Conservation (phyloP, 2,113 vertebrate species). For the Salvelinus fontinalis region DNA sequence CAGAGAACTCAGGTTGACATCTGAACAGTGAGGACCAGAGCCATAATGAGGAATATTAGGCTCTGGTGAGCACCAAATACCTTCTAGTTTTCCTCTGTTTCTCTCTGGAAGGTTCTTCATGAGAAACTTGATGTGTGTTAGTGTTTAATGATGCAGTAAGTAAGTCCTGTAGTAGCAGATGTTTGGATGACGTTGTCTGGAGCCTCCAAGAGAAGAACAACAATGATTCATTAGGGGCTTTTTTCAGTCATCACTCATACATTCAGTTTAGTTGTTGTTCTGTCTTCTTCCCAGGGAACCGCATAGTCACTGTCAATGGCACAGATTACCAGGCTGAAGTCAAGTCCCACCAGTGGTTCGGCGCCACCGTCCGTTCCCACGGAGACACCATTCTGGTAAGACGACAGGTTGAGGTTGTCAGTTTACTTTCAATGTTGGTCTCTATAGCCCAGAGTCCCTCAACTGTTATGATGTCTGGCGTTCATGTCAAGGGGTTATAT, state of each 20-base stretch:
- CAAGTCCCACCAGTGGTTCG: slow-evolving; percentile 92
- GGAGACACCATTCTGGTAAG: slow-evolving; percentile 87
- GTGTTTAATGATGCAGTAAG: slow-evolving; percentile 18
- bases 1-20: background rate
- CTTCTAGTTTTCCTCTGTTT: background rate
- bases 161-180: slow-evolving; percentile 15
- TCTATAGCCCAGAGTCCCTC: background rate
- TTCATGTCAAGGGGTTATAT: background rate
- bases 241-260: slow-evolving; percentile 21
- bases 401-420: background rate
- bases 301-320: slow-evolving; percentile 49
- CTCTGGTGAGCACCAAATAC: too few species aligned
- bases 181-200: slow-evolving; percentile 14
- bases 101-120: background rate
- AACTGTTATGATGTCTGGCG: slow-evolving; percentile 10
- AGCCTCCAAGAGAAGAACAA: background rate
- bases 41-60: too few species aligned
- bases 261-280: background rate
- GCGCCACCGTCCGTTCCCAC: slow-evolving; percentile 86
- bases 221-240: slow-evolving; percentile 16
- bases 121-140: slow-evolving; percentile 17
- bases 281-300: slow-evolving; percentile 63
- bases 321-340: slow-evolving; percentile 74
- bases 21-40: too few species aligned
- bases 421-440: slow-evolving; percentile 7